These are phyloP conservation scores for Micropterix aruncella DNA, from an alignment of 2,888 invertebrate species.

Conservation along the genomic window DNA sequence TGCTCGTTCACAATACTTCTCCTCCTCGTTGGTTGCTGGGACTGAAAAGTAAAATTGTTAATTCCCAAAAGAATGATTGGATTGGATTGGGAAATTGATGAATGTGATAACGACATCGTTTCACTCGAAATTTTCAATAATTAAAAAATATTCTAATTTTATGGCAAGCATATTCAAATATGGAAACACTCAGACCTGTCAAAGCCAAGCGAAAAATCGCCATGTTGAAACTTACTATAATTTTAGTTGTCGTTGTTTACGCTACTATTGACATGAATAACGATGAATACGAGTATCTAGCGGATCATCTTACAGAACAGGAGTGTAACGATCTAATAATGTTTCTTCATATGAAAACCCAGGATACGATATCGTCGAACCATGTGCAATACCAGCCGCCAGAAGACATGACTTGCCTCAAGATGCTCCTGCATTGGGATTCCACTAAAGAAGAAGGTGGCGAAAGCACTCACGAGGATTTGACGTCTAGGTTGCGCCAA, in stretches of 20 bases:
- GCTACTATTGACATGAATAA: background rate
- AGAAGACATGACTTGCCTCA: background rate
- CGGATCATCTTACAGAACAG: slow-evolving; percentile 35
- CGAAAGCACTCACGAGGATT: slow-evolving; percentile 38
- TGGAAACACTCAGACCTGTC: no score
- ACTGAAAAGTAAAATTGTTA: no score
- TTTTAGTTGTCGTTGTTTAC: background rate
- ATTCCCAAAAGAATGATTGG: no score
- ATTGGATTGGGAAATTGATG: no score
- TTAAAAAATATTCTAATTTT: no score
- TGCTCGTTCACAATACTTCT: no score
- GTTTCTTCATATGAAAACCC: slow-evolving; percentile 35
- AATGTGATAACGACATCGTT: no score
- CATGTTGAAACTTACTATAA: no score
- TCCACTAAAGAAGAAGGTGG: slow-evolving; percentile 27
- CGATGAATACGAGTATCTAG: slow-evolving; percentile 23
- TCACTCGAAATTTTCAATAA: no score
- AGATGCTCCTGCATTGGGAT: background rate
- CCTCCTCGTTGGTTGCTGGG: no score
- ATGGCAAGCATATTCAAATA: no score
- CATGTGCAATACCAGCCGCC: background rate
- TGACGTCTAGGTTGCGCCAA: slow-evolving; percentile 41
- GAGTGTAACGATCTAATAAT: slow-evolving; percentile 45
- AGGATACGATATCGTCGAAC: background rate
- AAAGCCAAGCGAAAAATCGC: no score